Conservation (phyloP, 2,888 invertebrate genomes). For the Masnerella sp. region DNA sequence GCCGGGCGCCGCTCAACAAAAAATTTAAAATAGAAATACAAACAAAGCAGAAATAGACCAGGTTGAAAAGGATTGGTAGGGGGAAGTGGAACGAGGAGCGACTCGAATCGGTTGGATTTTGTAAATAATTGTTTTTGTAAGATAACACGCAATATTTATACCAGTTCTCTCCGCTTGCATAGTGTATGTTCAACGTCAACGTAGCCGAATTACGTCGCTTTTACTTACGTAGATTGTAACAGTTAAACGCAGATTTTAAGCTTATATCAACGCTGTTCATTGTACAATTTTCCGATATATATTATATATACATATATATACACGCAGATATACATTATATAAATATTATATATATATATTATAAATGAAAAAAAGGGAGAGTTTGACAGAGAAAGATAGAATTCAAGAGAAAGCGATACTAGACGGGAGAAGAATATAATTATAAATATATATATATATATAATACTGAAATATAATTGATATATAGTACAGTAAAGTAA, state of each 20-base stretch:
- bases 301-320: conserved; percentile 11
- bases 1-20: neutral
- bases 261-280: conserved; percentile 19
- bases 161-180: conserved; percentile 39
- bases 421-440: too few relatives aligned
- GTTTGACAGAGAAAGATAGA: too few relatives aligned
- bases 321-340: neutral
- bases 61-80: too few relatives aligned
- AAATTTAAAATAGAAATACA: neutral
- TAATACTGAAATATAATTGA: too few relatives aligned
- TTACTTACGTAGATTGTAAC: conserved; percentile 43
- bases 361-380: too few relatives aligned
- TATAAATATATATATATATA: conserved; percentile 20
- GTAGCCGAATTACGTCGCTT: conserved; percentile 62
- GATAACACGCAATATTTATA: conserved; percentile 33
- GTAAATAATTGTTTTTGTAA: conserved; percentile 43
- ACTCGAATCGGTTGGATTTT: neutral
- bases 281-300: conserved; percentile 41
- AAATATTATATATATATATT: too few relatives aligned
- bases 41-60: neutral
- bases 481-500: neutral
- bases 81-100: neutral
- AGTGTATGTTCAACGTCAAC: conserved; percentile 57
- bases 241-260: conserved; percentile 23
- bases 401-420: too few relatives aligned